Percentiles rank a stretch among this genome's conserved stretches.
These are phyloP conservation scores for Cryptoprocta ferox DNA, from an alignment of 2,797 vertebrate genomes.

Conservation along the genomic window DNA sequence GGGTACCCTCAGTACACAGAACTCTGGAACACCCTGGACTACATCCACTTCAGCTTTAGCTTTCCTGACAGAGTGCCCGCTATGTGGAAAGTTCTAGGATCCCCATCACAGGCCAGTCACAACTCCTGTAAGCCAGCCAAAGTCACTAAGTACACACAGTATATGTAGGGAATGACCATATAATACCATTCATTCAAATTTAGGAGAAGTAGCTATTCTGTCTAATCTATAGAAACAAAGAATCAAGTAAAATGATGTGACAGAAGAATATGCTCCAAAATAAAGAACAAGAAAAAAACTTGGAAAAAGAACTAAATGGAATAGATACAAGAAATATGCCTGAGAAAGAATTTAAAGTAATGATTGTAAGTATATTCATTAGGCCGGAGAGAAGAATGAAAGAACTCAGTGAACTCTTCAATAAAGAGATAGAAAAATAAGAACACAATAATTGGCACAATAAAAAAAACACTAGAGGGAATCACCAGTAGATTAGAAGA, in stretches of 20 bases:
- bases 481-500: not conserved
- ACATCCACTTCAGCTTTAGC: not conserved
- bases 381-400: not conserved
- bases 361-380: not conserved
- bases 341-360: not conserved
- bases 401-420: not conserved
- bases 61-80: too few relatives aligned
- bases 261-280: not conserved
- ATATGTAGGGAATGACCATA: not conserved
- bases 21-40: not conserved
- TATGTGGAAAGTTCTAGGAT: not conserved
- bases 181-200: not conserved
- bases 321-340: not conserved
- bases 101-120: not conserved
- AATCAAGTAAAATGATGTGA: not conserved
- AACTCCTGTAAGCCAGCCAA: not conserved
- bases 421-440: not conserved
- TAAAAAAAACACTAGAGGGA: not conserved
- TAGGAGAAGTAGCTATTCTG: not conserved
- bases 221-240: not conserved
- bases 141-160: not conserved
- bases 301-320: not conserved
- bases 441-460: not conserved
- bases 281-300: not conserved
- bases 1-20: not conserved